Base-by-base conservation (phyloP, 2,888 invertebrate genomes). In the Lasius platythorax region DNA sequence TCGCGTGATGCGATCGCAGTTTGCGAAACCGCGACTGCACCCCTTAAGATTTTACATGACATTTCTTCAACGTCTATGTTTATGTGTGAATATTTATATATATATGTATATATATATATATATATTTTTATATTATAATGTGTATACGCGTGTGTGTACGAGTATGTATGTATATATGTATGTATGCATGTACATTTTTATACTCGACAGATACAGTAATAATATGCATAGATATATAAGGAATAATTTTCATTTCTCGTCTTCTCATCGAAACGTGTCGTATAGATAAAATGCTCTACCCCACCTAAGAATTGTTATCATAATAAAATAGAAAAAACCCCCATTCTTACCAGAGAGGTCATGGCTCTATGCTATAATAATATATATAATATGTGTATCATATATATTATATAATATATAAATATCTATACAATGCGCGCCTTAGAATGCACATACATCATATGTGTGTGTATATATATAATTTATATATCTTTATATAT, bases 251-350 rank as follows among this genome's bases (percentile, higher is more conserved):
- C 79, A 73, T 73, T 50, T 75, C 73, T 76, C 66, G 23, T 75
- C 58, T 70, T 67, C 40, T 82, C 76, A 30, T 68, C 73, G 66
- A 85, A 87, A 84, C 83, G 74, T 76, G 74, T 87, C 81, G 56
- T 81, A 85, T 89, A 85, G 87, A 90, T 87, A 88, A 86, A 89
- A 83, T 85, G 83, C 82, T 87, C 86, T 90, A 89, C 85, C 50
- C 50, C 76, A 74, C 73, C 90, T 91, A 91, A 73, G 88, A 88
- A 91, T 92, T 86, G 84, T 89, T 90, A 90, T 84, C 86, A 93
- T 93, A 93, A 92, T 93, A 93, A 93, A 93, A 93, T 93, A 93
- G 92, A 93, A 93, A 93, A 93, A 91, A 91, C 90, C 85, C 64
- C 88, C 91, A 85, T 88, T 84, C 74, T 88, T 82, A 84, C 74